Conservation (phyloP, 1,140 invertebrate species). For the Druon quercuslanigerum region DNA sequence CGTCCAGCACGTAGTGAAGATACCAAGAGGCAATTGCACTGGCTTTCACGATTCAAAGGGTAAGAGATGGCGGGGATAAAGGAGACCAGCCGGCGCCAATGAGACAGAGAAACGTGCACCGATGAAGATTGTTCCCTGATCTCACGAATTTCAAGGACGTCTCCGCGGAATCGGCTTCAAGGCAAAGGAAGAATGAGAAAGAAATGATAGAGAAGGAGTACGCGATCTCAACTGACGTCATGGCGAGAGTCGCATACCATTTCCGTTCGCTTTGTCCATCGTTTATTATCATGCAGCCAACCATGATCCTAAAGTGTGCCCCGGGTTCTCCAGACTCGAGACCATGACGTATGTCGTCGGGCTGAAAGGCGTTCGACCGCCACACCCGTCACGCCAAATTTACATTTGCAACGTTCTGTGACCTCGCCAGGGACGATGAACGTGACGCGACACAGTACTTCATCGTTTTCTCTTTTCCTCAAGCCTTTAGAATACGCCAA, state of each 20-base stretch:
- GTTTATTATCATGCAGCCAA: no score
- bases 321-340: conserved; percentile 37
- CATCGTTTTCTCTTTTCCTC: conserved; percentile 1
- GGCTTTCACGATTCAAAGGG: neutral
- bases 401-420: conserved; percentile 49
- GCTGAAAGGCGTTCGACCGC: conserved; percentile 44
- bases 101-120: conserved; percentile 44
- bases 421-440: conserved; percentile 42
- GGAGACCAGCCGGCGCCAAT: conserved; percentile 61
- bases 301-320: conserved; percentile 37
- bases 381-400: conserved; percentile 54
- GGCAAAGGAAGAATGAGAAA: conserved; percentile 53
- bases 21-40: neutral
- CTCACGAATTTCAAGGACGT: conserved; percentile 75
- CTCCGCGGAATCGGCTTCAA: conserved; percentile 68
- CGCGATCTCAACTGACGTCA: conserved; percentile 44
- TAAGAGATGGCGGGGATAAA: conserved; percentile 39
- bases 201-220: conserved; percentile 41
- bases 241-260: conserved; percentile 50
- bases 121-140: conserved; percentile 67
- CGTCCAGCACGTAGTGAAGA: no score
- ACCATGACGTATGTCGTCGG: conserved; percentile 45
- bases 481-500: no score
- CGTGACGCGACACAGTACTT: conserved; percentile 13
- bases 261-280: conserved; percentile 52